Base-by-base conservation (phyloP, 2,797 vertebrate species). In the Microctenopoma steveboyesi region DNA sequence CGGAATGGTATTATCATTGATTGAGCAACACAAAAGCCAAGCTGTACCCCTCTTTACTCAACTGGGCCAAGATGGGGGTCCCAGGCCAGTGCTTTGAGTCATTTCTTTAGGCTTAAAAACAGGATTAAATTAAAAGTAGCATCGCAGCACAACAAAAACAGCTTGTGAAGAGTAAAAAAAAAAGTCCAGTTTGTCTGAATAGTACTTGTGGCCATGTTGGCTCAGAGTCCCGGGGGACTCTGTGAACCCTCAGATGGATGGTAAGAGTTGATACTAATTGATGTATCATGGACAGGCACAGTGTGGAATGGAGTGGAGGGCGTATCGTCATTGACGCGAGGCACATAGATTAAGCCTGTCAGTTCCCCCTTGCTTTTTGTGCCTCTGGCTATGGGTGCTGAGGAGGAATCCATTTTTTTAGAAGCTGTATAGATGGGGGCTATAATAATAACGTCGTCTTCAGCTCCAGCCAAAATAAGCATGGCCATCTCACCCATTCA, bases 261-360 rank as follows among this genome's bases (percentile, higher is more conserved):
- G 64, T 49, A 62, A 72, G 76, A 62, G 58, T 80, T 90, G 86
- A 86, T 91, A 75, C 80, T 85, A 90, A 91, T 79, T 88, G 88
- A 89, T 90, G 86, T 78, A 82, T 88, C 77, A 82, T 81, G 82
- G 84, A 86, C 76, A 76, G 84, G 64, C 69, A 64, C 73, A 69
- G 82, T 78, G 82, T 84, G 81, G 86, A 85, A 91, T 81, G 72
- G 69, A 78, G 76, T 81, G 83, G 85, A 90, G 88, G 88, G 74
- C 85, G 64, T 85, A 76, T 83, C 75, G 83, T 90, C 82, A 88
- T 89, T 90, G 83, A 89, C 73, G 72, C 79, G 71, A 78, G 71
- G 74, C 65, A 78, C 79, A 72, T 87, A 89, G 83, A 91, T 91
- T 91, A 87, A 90, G 85, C 77, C 81, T 90, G 89, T 89, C 87